phyloP scores from a whole-genome alignment of 2,888 invertebrate genomes.

The Tribolium freemani region DNA sequence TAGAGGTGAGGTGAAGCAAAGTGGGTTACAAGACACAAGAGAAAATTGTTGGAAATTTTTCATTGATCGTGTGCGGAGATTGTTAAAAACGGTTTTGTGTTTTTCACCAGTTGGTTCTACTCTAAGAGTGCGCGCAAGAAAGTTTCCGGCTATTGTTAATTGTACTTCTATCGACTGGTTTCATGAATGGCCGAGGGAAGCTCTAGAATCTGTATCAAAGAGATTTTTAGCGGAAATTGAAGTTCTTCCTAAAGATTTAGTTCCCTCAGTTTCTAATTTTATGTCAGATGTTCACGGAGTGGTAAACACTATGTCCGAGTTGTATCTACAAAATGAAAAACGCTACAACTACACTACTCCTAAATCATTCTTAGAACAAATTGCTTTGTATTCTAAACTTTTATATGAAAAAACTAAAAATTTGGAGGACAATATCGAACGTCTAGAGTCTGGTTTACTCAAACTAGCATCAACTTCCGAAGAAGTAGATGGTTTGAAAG shows the following conservation, averaged over 20 bases:
- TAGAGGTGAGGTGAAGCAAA: slow-evolving; percentile 83
- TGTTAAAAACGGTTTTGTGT: slow-evolving; percentile 85
- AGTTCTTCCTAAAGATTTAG: slow-evolving; percentile 75
- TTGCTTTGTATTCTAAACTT: slow-evolving; percentile 83
- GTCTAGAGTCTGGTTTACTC: slow-evolving; percentile 90
- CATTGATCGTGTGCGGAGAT: slow-evolving; percentile 87
- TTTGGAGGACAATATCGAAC: slow-evolving; percentile 80
- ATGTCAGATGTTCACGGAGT: slow-evolving; percentile 93
- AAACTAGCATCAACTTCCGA: slow-evolving; percentile 88
- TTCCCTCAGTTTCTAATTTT: slow-evolving; percentile 81
- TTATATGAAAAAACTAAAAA: slow-evolving; percentile 77
- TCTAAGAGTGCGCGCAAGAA: slow-evolving; percentile 86
- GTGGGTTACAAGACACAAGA: slow-evolving; percentile 85
- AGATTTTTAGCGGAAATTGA: slow-evolving; percentile 85
- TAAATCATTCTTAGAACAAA: slow-evolving; percentile 94
- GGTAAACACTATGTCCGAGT: slow-evolving; percentile 87
- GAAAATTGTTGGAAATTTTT: slow-evolving; percentile 98
- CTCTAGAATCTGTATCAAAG: slow-evolving; percentile 88
- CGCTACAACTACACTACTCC: slow-evolving; percentile 97
- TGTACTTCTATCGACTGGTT: slow-evolving; percentile 97
- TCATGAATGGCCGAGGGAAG: slow-evolving; percentile 96
- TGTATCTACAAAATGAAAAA: slow-evolving; percentile 86
- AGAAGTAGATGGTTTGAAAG: slow-evolving; percentile 89
- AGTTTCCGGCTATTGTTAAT: slow-evolving; percentile 94
- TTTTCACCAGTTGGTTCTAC: slow-evolving; percentile 96